Percentiles rank a stretch among this genome's conserved stretches.
Evolutionary conservation across 2,797 vertebrate species (phyloP).

Genomic region (Vipera ursinii): DNA sequence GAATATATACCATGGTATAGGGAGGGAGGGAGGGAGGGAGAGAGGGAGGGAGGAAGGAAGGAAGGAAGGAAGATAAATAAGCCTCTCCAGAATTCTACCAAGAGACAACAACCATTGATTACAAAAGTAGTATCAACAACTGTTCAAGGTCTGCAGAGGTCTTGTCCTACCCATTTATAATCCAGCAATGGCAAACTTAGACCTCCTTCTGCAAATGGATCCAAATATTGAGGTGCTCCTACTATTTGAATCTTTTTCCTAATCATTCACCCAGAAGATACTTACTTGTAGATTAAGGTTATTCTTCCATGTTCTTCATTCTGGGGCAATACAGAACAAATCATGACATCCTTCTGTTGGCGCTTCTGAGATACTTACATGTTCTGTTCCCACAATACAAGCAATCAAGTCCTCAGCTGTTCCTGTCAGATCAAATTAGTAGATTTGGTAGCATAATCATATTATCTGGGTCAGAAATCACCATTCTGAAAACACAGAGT

Average conservation of each 20-base stretch:
- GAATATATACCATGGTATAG: not conserved
- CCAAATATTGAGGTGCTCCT: not conserved
- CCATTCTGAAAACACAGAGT: not conserved
- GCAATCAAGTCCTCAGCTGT: not conserved
- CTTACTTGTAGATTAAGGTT: not conserved
- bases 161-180: not conserved
- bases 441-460: not conserved
- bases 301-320: not conserved
- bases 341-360: not conserved
- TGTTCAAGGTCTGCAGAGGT: not conserved
- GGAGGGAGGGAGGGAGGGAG: too few relatives aligned
- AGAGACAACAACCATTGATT: not conserved
- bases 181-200: not conserved
- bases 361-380: not conserved
- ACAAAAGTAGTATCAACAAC: not conserved
- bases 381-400: not conserved
- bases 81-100: not conserved
- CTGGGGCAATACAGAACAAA: not conserved
- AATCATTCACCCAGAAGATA: not conserved
- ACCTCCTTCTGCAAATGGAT: not conserved
- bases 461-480: not conserved
- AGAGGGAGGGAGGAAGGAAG: too few relatives aligned
- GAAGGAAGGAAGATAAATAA: not conserved
- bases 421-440: not conserved
- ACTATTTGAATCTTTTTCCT: not conserved